Evolutionary conservation across 2,113 vertebrate genomes (phyloP).

Genomic region (Pterophyllum scalare): DNA sequence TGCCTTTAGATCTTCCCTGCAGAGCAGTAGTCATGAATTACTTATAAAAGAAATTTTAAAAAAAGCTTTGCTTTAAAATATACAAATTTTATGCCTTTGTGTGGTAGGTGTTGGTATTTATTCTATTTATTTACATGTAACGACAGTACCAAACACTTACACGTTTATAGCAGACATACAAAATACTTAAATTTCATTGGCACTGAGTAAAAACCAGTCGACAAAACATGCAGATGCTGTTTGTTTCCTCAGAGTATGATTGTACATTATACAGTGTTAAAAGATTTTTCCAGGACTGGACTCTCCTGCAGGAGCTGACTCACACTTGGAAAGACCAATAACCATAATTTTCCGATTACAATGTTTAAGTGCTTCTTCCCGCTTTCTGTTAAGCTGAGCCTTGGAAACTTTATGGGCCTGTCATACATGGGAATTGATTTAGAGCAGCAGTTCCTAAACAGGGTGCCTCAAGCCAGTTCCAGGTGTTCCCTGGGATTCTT

Average conservation of each 20-base stretch:
- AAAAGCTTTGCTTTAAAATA: neutral
- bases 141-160: neutral
- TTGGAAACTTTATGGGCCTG: neutral
- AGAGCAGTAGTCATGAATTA: neutral
- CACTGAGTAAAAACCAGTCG: neutral
- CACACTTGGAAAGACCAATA: neutral
- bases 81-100: neutral
- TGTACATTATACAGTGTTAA: neutral
- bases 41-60: neutral
- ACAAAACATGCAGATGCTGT: neutral
- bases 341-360: neutral
- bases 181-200: neutral
- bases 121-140: neutral
- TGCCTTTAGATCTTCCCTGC: neutral
- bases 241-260: neutral
- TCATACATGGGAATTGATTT: neutral
- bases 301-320: neutral
- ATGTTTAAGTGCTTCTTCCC: neutral
- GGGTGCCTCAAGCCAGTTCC: neutral
- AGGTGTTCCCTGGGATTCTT: neutral
- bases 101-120: neutral
- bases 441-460: neutral
- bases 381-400: neutral
- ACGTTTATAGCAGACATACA: neutral
- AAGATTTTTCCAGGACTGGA: neutral